A percentile compares a stretch with the other conserved stretches of the same genome.
Evolutionary conservation across 1,140 invertebrate species (phyloP).

Genomic region (Megathymus violae): DNA sequence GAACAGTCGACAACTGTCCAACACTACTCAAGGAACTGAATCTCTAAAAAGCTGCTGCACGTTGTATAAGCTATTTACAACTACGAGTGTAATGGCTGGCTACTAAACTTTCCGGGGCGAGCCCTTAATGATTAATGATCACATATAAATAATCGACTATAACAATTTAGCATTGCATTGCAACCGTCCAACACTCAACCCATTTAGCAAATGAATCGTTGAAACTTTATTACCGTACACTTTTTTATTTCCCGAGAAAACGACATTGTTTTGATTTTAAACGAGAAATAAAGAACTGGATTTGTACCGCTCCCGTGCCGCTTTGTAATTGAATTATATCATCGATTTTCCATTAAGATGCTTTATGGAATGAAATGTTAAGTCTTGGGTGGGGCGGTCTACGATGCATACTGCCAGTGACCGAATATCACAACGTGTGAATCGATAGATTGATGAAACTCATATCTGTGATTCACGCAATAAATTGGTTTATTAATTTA

Average conservation of each 20-base stretch:
- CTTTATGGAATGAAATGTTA: slow-evolving; percentile 80
- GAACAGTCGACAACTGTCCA: no score
- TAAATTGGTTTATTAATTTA: no score
- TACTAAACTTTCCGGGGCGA: slow-evolving; percentile 4
- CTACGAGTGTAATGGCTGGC: no score
- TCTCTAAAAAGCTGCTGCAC: no score
- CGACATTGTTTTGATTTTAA: slow-evolving; percentile 67
- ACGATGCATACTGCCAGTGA: slow-evolving; percentile 17
- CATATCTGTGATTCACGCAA: no score
- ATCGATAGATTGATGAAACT: no score
- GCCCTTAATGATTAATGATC: slow-evolving; percentile 8
- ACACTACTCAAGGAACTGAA: no score
- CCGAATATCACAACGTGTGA: no score
- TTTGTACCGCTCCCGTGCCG: slow-evolving; percentile 64
- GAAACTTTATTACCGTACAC: slow-evolving; percentile 62
- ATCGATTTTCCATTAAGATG: slow-evolving; percentile 83
- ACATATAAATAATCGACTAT: slow-evolving; percentile 28
- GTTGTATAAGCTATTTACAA: no score
- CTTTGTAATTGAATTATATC: slow-evolving; percentile 80
- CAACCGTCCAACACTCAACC: slow-evolving; percentile 56
- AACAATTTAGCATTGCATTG: slow-evolving; percentile 23
- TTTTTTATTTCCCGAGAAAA: slow-evolving; percentile 58
- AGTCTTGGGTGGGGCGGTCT: slow-evolving; percentile 68
- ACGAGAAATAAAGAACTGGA: slow-evolving; percentile 59
- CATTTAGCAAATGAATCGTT: slow-evolving; percentile 72